Evolutionary conservation across 2,797 vertebrate species (phyloP).

Genomic region (Macrochelys suwanniensis): DNA sequence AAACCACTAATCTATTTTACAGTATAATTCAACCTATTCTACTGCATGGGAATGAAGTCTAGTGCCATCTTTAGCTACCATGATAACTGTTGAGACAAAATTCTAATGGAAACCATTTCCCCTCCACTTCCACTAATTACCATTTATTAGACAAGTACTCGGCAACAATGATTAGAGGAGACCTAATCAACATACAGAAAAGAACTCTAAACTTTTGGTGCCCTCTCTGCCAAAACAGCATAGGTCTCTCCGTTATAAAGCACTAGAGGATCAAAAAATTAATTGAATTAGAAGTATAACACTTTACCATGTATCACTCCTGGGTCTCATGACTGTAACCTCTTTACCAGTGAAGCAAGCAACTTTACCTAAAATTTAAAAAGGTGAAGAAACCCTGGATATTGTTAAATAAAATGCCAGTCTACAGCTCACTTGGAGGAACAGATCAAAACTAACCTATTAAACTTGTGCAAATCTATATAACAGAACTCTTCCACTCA

Average conservation of each 20-base stretch:
- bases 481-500: not conserved
- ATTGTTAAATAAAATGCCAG: not conserved
- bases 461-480: not conserved
- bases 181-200: too few species aligned
- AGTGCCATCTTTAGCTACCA: not conserved
- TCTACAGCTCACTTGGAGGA: not conserved
- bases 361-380: not conserved
- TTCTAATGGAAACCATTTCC: not conserved
- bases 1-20: not conserved
- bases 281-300: not conserved
- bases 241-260: accelerated
- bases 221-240: accelerated
- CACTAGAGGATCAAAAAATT: not conserved
- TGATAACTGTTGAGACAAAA: not conserved
- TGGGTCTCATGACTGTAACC: accelerated
- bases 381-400: not conserved
- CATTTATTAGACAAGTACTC: not conserved
- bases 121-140: not conserved
- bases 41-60: not conserved
- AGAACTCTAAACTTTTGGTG: not conserved
- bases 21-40: not conserved
- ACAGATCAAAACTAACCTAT: not conserved
- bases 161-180: not conserved
- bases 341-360: not conserved
- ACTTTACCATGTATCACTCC: accelerated